Conservation (phyloP, 2,113 vertebrate species). For the pig (Sus scrofa) region DNA sequence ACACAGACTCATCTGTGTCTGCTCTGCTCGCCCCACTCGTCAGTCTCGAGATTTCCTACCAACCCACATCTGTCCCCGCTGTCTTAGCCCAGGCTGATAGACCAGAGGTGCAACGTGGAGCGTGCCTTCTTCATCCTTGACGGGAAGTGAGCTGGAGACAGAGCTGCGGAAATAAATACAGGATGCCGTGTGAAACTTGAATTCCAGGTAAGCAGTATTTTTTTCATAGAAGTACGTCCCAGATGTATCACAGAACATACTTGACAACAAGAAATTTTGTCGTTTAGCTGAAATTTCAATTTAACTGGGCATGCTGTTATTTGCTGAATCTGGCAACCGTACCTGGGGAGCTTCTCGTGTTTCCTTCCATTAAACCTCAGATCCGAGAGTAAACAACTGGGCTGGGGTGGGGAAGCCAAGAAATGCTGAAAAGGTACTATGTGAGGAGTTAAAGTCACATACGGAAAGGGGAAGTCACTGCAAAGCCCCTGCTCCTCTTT, state of each 20-base stretch:
- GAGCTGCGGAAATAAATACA: not conserved
- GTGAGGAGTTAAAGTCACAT: not conserved
- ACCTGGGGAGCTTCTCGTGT: not conserved
- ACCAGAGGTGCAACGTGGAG: not conserved
- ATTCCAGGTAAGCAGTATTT: not conserved
- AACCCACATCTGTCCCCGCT: not conserved
- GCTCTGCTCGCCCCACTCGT: not conserved
- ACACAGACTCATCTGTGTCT: not conserved
- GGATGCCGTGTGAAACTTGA: not conserved
- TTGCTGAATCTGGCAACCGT: not conserved
- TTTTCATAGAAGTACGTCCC: not conserved
- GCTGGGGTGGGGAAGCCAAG: not conserved
- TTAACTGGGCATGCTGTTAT: not conserved
- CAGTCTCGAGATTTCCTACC: not conserved
- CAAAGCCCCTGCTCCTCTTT: not conserved
- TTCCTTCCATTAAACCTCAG: not conserved
- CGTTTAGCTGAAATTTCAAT: not conserved
- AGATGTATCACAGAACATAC: not conserved
- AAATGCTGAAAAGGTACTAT: not conserved
- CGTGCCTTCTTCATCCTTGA: not conserved
- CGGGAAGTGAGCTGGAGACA: not conserved
- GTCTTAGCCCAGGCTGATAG: not conserved
- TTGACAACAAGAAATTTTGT: not conserved
- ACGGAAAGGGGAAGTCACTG: not conserved
- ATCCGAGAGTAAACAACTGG: not conserved